A percentile compares a stretch with the other conserved stretches of the same genome.
Conservation (phyloP, 1,140 invertebrate species). For the Vollenhovia emeryi region DNA sequence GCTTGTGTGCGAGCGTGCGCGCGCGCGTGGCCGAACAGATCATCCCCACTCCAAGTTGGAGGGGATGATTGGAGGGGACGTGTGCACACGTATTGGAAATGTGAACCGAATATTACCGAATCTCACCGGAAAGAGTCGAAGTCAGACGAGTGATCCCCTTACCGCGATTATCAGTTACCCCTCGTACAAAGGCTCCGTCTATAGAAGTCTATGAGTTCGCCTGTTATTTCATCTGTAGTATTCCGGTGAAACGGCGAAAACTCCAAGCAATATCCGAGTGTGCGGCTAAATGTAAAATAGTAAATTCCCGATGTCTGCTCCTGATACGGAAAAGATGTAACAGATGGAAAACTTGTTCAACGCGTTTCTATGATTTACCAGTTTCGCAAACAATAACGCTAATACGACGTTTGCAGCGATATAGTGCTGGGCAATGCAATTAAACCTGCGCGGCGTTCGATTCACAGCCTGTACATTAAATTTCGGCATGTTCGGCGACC, state of each 20-base stretch:
- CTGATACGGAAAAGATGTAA: not conserved
- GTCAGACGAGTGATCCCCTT: too few species aligned
- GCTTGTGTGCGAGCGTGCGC: too few species aligned
- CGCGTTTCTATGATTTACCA: not conserved
- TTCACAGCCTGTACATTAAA: not conserved
- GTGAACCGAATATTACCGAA: too few species aligned
- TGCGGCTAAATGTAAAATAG: not conserved
- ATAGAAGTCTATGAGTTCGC: too few species aligned
- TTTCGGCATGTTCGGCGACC: constrained; percentile 1
- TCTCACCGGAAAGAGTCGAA: too few species aligned
- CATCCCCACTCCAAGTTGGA: too few species aligned
- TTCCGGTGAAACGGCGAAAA: not conserved
- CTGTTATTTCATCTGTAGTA: not conserved
- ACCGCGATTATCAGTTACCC: too few species aligned
- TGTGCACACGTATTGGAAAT: too few species aligned
- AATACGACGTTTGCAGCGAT: not conserved
- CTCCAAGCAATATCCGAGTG: not conserved
- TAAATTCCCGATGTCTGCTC: not conserved
- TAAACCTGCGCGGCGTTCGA: not conserved
- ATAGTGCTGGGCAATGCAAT: constrained; percentile 1
- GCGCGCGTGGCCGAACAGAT: too few species aligned
- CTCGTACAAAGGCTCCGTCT: too few species aligned
- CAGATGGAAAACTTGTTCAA: not conserved
- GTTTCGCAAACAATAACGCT: not conserved
- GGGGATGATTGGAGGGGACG: too few species aligned